Base-by-base conservation (phyloP, 2,797 vertebrate species). In the Paguma larvata region DNA sequence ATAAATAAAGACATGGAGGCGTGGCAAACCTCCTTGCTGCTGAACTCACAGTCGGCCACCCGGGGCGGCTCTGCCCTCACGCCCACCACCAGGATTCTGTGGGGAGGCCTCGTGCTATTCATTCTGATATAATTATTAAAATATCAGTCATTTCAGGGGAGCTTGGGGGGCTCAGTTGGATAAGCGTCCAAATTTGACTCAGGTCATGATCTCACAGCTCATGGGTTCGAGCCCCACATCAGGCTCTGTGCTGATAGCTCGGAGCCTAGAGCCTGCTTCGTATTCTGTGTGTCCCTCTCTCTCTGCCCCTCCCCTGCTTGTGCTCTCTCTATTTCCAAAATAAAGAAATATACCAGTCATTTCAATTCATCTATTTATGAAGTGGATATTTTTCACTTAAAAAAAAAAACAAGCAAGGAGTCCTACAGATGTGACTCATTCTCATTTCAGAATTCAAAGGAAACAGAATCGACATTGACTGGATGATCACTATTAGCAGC, bases 381-480 rank as follows among this genome's bases (percentile, higher is more conserved):
- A 88, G 80, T 67, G 19, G 46, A 62, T n/a, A 41, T 32, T 89
- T 92, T 93, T 34, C 89, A 83, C 48, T 25, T 53, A 48, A 94
- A 67, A 84, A 85, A 73, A 25, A 25, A 73, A 34, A 56, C 5
- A 85, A 19, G 18, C 34, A n/a, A 56, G 48, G 41, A 80, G 25
- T 27, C 21, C 44, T 65, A 95, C 30, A 90, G 12, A 6, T 62
- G 73, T 12, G 9, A 82, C 65, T 67, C 85, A 67, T 75, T 85
- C 89, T 90, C 79, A 32, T 91, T 41, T 83, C 41, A 67, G 51
- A 82, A 19, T 30, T 94, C 32, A 32, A 80, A 97, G 38, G 44
- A 90, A 15, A 87, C 51, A 6, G 53, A 38, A 19, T 21, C 41
- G 4, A 59, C 30, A 16, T 11, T 80, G 51, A 13, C 6, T 72